Percentiles rank a stretch among this genome's conserved stretches.
Conservation (phyloP, 2,888 invertebrate genomes). For the Alcis repandata region DNA sequence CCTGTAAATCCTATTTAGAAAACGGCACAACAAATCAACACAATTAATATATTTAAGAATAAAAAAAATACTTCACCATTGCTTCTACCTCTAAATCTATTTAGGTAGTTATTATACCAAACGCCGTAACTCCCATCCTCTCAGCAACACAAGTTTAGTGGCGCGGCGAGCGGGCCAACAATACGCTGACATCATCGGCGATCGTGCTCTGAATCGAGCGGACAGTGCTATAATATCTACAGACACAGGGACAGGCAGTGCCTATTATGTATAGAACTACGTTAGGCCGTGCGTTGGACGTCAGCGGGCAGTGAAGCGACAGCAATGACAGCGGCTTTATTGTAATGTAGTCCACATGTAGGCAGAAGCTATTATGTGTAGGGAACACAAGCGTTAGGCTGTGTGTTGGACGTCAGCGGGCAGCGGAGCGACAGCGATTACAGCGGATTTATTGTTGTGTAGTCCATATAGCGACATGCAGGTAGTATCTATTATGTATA, state of each 20-base stretch:
- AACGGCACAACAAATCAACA: too few species aligned
- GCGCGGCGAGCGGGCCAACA: conserved; percentile 47
- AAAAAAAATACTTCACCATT: too few species aligned
- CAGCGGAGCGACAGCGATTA: background rate
- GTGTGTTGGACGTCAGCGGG: background rate
- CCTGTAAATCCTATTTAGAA: too few species aligned
- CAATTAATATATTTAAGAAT: too few species aligned
- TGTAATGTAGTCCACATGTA: too few species aligned
- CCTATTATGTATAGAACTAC: conserved; percentile 6
- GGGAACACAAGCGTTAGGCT: background rate
- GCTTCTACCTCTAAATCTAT: too few species aligned
- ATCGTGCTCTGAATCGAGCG: conserved; percentile 58
- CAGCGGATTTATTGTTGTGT: background rate
- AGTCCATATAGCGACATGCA: too few species aligned
- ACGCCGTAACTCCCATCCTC: conserved; percentile 1
- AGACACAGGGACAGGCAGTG: conserved; percentile 38
- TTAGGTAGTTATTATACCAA: background rate
- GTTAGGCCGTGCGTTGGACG: background rate
- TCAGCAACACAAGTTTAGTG: conserved; percentile 37
- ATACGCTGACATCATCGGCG: conserved; percentile 60
- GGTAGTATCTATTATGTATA: conserved; percentile 3
- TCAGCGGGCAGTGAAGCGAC: background rate
- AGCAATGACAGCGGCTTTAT: background rate
- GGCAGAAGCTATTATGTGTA: conserved; percentile 1
- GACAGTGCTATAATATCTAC: conserved; percentile 30